Conservation (phyloP, 2,113 vertebrate genomes). For the Cariama cristata region DNA sequence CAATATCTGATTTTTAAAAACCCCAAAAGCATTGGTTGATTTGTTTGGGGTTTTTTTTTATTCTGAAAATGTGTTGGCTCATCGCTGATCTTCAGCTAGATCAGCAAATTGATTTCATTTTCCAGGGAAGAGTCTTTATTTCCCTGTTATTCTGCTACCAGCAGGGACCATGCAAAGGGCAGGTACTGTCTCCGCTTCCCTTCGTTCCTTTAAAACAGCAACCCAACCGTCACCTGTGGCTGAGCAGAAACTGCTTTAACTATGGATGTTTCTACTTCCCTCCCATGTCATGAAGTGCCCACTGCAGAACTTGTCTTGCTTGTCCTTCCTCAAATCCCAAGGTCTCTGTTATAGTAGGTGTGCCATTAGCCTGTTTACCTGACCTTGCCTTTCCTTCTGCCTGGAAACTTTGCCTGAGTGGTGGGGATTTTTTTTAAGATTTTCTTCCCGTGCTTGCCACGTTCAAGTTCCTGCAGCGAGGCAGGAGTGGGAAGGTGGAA, state of each 20-base stretch:
- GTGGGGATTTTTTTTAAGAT: not conserved
- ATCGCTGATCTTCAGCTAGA: not conserved
- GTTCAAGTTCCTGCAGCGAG: not conserved
- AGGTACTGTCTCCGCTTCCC: not conserved
- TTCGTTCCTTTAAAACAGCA: not conserved
- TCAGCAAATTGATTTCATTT: not conserved
- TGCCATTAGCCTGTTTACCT: not conserved
- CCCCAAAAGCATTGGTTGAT: not conserved
- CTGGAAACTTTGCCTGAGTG: not conserved
- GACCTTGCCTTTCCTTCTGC: not conserved
- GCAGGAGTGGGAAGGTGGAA: not conserved
- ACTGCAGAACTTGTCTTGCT: not conserved
- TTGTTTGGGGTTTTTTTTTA: not conserved
- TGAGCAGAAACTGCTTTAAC: not conserved
- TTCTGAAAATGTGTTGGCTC: not conserved
- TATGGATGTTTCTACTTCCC: not conserved
- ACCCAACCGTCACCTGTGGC: not conserved
- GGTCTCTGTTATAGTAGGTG: not conserved
- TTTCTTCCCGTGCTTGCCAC: not conserved
- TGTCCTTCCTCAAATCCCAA: not conserved
- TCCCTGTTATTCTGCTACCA: not conserved
- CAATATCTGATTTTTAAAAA: not conserved
- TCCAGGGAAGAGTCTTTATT: not conserved
- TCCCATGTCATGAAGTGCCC: not conserved
- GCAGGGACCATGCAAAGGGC: not conserved